Base-by-base conservation (phyloP, 2,113 vertebrate species). In the Phocoena phocoena region DNA sequence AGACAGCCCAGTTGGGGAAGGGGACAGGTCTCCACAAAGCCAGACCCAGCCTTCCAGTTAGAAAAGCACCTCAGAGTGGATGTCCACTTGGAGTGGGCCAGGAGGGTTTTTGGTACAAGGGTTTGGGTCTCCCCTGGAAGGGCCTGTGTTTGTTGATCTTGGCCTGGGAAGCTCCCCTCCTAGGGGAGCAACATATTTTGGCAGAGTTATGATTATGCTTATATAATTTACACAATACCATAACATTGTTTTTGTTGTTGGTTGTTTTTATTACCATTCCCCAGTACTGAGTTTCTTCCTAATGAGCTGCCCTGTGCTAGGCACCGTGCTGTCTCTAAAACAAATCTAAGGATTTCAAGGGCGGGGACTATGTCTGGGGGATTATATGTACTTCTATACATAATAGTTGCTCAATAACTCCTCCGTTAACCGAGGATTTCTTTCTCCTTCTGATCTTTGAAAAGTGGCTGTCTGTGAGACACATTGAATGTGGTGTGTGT, bases 81-180 rank as follows among this genome's bases (percentile, higher is more conserved):
- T 18, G 44, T 23, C 73, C 2, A 0, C 36, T 38, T 0, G 6
- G 26, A 25, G 0, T 23, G 55, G 44, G 15, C 25, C 25, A 9
- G 79, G 15, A 17, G 12, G 28, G 71, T 23, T n/a, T 25, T 76
- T 1, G 8, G 44, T 18, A 14, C 12, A 5, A 60, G 25, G 44
- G 23, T 1, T 11, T 7, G 31, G n/a, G 4, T 85, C 44, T 83
- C 50, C 31, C 15, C n/a, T 3, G 21, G 83, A 11, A 41, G 18
- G 28, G 2, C 15, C 12, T 58, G 8, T 13, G 28, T 53, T 31
- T 55, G 8, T 67, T 74, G 12, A 20, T 41, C 68, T 73, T 60
- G 63, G 68, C 33, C 67, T 3, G 7, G 33, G 76, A 33, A 55
- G 21, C 21, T 36, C 15, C 26, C 28, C 14, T 65, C 67, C 53